Conservation (phyloP, 1,140 invertebrate genomes). For the Bicyclus anynana region DNA sequence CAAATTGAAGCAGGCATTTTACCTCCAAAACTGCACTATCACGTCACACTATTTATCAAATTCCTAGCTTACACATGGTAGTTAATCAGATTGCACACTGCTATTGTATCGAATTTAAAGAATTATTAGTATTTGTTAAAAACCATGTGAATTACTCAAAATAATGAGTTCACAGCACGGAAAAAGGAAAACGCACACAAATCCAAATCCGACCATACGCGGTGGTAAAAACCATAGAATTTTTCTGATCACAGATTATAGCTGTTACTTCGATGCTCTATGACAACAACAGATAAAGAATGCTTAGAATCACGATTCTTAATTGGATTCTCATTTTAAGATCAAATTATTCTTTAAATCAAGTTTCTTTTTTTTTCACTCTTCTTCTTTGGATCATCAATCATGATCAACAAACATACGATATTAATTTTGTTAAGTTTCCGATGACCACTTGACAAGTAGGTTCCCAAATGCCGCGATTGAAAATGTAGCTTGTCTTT, state of each 20-base stretch:
- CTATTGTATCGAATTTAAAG: neutral
- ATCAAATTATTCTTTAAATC: no score
- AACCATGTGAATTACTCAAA: constrained; percentile 36
- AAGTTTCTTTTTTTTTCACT: no score
- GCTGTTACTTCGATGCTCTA: no score
- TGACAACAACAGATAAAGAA: neutral
- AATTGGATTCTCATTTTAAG: no score
- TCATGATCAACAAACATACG: no score
- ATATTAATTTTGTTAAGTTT: no score
- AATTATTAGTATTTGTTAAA: constrained; percentile 20
- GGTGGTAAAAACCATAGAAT: constrained; percentile 29
- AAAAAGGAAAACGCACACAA: constrained; percentile 41
- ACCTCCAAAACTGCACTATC: constrained; percentile 73
- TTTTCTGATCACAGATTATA: no score
- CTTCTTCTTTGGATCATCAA: no score
- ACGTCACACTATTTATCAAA: constrained; percentile 47
- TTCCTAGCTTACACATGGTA: constrained; percentile 46
- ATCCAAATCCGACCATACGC: constrained; percentile 28
- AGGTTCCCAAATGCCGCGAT: no score
- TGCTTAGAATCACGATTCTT: no score
- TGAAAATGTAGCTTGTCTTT: neutral
- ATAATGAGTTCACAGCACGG: constrained; percentile 31
- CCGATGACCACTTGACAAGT: no score
- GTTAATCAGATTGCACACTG: constrained; percentile 6
- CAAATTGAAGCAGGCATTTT: constrained; percentile 81